Base-by-base conservation (phyloP, 2,113 vertebrate species). In the Thryonomys swinderianus region DNA sequence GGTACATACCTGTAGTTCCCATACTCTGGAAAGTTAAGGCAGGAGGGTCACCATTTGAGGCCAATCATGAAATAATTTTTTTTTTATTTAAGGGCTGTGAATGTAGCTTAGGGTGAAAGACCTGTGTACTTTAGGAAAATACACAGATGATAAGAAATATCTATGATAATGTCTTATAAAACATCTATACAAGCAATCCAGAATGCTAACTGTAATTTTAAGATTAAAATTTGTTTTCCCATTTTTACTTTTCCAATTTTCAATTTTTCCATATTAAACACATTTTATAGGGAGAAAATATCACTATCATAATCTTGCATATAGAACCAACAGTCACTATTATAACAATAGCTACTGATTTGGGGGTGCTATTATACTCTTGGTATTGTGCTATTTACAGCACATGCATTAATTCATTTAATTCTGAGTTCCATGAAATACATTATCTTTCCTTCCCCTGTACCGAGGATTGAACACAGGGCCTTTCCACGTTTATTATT, bases 161-260 rank as follows among this genome's bases (percentile, higher is more conserved):
- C 23, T 55, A 51, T 66, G 4, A 69, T 25, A 48, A 13, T 76
- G 85, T 6, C 48, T 79, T 80, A 91, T 27, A 8, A 34, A 57
- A 82, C 61, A 14, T 48, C 69, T 84, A 18, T 69, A 55, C 69
- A 5, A 88, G 81, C 27, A 94, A 96, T 96, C 74, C 92, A 97
- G 48, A 93, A 62, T 85, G 30, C 79, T 96, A 84, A 87, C 42
- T 51, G 0, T 61, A 37, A 82, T 83, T 92, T 95, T 69, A 91
- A 34, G 21, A 83, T 85, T 94, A 92, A 1, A 83, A 90, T 91
- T 45, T 92, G 18, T 59, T 96, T 84, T 81, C 30, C 76, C 40
- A 62, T 30, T 93, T 93, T 94, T 66, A 67, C 5, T 89, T 85
- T 94, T 88, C 18, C 7, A 13, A 62, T 59, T 61, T 91, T 71